Evolutionary conservation across 1,140 invertebrate species (phyloP).

Genomic region (Whitmania pigra): DNA sequence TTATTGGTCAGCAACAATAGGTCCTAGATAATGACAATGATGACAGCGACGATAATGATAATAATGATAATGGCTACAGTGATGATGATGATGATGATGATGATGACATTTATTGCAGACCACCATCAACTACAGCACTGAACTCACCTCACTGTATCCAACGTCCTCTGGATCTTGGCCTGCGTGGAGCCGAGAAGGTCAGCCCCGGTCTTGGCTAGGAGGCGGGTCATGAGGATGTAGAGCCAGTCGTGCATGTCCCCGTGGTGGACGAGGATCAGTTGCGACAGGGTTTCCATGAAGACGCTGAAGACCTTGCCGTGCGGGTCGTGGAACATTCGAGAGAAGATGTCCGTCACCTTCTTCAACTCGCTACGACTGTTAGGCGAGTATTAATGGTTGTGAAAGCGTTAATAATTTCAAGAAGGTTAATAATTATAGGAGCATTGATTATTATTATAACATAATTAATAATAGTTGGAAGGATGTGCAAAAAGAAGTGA

Average conservation of each 20-base stretch:
- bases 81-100: too few relatives aligned
- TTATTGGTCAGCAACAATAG: too few relatives aligned
- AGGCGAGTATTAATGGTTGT: background rate
- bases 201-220: constrained; percentile 72
- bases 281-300: constrained; percentile 78
- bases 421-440: too few relatives aligned
- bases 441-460: too few relatives aligned
- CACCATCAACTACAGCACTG: too few relatives aligned
- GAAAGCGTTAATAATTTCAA: too few relatives aligned
- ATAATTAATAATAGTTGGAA: too few relatives aligned
- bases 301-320: constrained; percentile 87
- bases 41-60: too few relatives aligned
- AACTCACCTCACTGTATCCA: constrained; percentile 66
- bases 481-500: background rate
- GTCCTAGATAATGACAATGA: too few relatives aligned
- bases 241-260: constrained; percentile 61
- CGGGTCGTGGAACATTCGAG: constrained; percentile 93
- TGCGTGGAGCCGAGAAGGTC: constrained; percentile 80
- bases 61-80: too few relatives aligned
- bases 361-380: constrained; percentile 53
- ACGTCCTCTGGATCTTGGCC: constrained; percentile 69
- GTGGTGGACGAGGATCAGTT: constrained; percentile 66
- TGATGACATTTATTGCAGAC: too few relatives aligned
- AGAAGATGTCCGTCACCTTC: constrained; percentile 74
- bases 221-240: constrained; percentile 63